Base-by-base conservation (phyloP, 1,140 invertebrate species). In the Colletes gigas region DNA sequence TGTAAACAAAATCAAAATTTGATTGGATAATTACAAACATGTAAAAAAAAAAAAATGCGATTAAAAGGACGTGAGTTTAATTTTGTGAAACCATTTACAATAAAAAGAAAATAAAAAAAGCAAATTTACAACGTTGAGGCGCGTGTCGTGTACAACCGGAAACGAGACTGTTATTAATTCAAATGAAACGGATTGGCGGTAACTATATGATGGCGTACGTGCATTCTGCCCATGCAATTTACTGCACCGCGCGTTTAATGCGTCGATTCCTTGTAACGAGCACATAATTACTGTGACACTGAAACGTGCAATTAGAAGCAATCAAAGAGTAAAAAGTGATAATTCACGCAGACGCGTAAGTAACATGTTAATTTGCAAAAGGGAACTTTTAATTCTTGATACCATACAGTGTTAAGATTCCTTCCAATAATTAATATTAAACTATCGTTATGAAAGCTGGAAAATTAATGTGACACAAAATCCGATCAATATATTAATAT, bases 211-310 rank as follows among this genome's bases (percentile, higher is more conserved):
- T 71, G 57, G 21, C 44, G 55, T 71, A 21, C 30, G 50, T 63
- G 69, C 50, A 62, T 17, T 47, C 39, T 50, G 39, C 15, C 47
- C 68, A 19, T 17, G 57, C 59, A 68, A 78, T 71, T 63, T 55
- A 52, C 59, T 12, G 47, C 47, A 59, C 4, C 41, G 47, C 59
- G 19, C 17, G 54, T 50, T 39, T 30, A 60, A 77, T 39, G 50
- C 47, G 77, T 73, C 54, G 69, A 73, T 78, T 73, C 54, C 63
- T 72, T 65, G 59, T 47, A 65, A 63, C 77, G 30, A 41, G 14
- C 21, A 41, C 63, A 78, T 78, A 71, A 72, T 63, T 63, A 72
- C 59, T 50, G n/a, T 6, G 68, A 21, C 57, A 65, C 15, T 47
- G 50, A n/a, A 78, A 54, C 59, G 39, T 52, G 39, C 39, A 72